Conservation (phyloP, 2,888 invertebrate species). For the Lasioglossum zephyrum region DNA sequence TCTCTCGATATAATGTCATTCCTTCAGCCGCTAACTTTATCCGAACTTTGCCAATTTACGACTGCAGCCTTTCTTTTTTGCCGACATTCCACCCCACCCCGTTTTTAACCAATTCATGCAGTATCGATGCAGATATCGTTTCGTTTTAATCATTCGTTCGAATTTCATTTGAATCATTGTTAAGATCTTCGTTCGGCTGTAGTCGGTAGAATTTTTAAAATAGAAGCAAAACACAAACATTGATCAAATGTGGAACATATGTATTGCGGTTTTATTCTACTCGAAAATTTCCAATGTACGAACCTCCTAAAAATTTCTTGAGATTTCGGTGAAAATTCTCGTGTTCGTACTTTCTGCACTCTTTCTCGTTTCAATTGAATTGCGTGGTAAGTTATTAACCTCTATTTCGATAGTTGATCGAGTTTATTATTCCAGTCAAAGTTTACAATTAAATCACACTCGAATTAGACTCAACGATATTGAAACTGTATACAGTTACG, state of each 20-base stretch:
- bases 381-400: background rate
- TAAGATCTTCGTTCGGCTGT: background rate
- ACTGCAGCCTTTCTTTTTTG: background rate
- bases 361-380: background rate
- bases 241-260: background rate
- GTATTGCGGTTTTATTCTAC: background rate
- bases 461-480: too few relatives aligned
- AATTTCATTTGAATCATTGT: background rate
- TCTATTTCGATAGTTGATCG: too few relatives aligned
- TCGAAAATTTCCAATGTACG: background rate
- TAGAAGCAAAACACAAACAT: background rate
- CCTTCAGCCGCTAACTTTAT: slow-evolving; percentile 44
- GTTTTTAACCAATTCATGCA: background rate
- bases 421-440: background rate
- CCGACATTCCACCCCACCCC: background rate
- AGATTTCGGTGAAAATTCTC: background rate
- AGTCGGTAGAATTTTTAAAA: background rate
- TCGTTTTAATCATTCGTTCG: background rate
- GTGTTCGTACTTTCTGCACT: background rate
- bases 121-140: background rate
- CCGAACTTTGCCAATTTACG: slow-evolving; percentile 16
- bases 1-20: slow-evolving; percentile 66
- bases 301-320: background rate
- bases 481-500: too few relatives aligned
- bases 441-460: background rate